Evolutionary conservation across 2,888 invertebrate genomes (phyloP), one percentile per base, ranked within the genome.

Genomic region (Protodeltote pygarga): DNA sequence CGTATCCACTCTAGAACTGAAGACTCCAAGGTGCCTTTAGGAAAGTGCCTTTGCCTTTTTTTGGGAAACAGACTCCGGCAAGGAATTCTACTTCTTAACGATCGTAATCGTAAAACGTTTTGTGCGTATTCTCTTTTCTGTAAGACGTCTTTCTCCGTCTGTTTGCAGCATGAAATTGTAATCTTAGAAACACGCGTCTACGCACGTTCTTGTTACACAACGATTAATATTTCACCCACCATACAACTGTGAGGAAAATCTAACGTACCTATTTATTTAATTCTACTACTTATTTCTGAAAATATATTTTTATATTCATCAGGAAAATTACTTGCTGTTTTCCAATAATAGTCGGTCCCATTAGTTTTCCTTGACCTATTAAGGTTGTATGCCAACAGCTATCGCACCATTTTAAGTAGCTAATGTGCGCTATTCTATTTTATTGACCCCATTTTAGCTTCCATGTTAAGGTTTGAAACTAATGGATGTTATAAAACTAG

Each of bases 331-430:
- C 19, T 31, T 34, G 19, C 33, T 33, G 28, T 25, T 20, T 50
- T 39, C 31, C 11, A 25, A 14, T 20, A 16, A 16, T 3, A 11
- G 23, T 21, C 45, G 28, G 17, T 25, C 17, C 20, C 24, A 11
- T 17, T 32, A 9, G 19, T 28, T 47, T 38, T 35, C 62, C 48
- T 44, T 59, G 58, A 54, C 58, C 58, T 15, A 37, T 23, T 52
- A 47, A 41, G 4, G n/a, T 21, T 37, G 23, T 25, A 29, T 29
- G 11, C 4, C 11, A 17, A 3, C 6, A 25, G 10, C 27, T 28
- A 15, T 13, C 15, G 17, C 19, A 29, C 11, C 16, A 34, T 50
- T 4, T 20, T 20, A 9, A 49, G 24, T 37, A n/a, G n/a, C n/a
- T n/a, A 4, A 41, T 33, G 28, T 38, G 17, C 41, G 10, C 20